Conservation (phyloP, 2,797 vertebrate species). For the Pogoniulus pusillus region DNA sequence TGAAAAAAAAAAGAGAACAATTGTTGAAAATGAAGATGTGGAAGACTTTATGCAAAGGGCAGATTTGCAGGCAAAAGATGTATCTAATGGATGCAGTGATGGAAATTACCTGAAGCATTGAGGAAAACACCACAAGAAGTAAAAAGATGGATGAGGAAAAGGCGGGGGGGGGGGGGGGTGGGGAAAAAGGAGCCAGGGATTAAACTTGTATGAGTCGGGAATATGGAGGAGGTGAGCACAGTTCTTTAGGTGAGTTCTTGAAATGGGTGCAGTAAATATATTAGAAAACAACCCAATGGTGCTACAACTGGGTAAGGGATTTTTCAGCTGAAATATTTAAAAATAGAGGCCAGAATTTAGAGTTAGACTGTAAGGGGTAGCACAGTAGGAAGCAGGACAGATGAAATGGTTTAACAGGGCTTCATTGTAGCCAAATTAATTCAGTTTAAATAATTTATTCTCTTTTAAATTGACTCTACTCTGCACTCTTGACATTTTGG, state of each 20-base stretch:
- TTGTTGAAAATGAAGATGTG: neutral
- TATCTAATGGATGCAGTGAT: neutral
- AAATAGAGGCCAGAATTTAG: slow-evolving; percentile 7
- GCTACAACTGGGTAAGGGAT: neutral
- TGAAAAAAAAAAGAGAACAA: neutral
- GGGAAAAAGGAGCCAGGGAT: neutral
- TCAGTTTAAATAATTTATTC: slow-evolving; percentile 55
- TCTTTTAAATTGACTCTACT: slow-evolving; percentile 33
- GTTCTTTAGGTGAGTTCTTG: neutral
- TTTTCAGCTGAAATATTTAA: neutral
- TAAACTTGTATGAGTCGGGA: neutral
- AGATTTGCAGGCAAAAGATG: neutral
- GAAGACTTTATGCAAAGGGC: neutral
- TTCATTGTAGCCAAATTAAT: slow-evolving; percentile 49
- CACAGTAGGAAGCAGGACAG: neutral
- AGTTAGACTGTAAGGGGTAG: neutral
- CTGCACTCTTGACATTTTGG: slow-evolving; percentile 23
- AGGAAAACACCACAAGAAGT: neutral
- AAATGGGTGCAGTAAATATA: neutral
- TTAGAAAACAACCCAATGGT: neutral
- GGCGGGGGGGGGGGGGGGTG: neutral
- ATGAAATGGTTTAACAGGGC: slow-evolving; percentile 16
- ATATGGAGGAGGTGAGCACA: neutral
- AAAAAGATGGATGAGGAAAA: neutral
- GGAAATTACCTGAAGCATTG: neutral